Percentiles rank a stretch among this genome's conserved stretches.
Conservation (phyloP, 2,797 vertebrate genomes). For the Ceryle rudis region DNA sequence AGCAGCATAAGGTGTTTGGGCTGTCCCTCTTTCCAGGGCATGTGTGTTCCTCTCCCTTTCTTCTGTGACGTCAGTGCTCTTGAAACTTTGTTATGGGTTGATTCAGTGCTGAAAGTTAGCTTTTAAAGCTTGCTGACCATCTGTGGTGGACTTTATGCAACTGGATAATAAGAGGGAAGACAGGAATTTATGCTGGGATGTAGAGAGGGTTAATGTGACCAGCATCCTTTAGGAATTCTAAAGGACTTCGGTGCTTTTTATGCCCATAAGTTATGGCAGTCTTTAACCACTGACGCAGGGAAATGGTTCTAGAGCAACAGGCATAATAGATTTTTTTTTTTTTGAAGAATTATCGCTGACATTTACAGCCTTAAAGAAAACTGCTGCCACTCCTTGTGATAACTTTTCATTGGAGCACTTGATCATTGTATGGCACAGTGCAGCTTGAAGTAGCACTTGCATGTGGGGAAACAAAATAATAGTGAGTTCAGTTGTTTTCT, state of each 20-base stretch:
- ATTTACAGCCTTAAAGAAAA: not conserved
- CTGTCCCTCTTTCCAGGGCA: not conserved
- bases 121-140: not conserved
- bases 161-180: not conserved
- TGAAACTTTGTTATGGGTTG: not conserved
- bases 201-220: not conserved
- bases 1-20: not conserved
- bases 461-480: not conserved
- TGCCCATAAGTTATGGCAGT: rapidly evolving
- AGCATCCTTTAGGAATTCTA: not conserved
- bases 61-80: not conserved
- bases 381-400: not conserved
- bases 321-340: not conserved
- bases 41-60: not conserved
- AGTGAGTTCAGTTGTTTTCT: not conserved
- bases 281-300: not conserved
- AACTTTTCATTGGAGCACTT: not conserved
- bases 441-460: not conserved
- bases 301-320: not conserved
- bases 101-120: not conserved
- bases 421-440: not conserved
- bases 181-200: not conserved
- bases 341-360: not conserved
- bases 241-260: not conserved
- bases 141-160: not conserved